A percentile compares a stretch with the other conserved stretches of the same genome.
phyloP scores from a whole-genome alignment of 2,797 vertebrate species.

The Danio tinwini region DNA sequence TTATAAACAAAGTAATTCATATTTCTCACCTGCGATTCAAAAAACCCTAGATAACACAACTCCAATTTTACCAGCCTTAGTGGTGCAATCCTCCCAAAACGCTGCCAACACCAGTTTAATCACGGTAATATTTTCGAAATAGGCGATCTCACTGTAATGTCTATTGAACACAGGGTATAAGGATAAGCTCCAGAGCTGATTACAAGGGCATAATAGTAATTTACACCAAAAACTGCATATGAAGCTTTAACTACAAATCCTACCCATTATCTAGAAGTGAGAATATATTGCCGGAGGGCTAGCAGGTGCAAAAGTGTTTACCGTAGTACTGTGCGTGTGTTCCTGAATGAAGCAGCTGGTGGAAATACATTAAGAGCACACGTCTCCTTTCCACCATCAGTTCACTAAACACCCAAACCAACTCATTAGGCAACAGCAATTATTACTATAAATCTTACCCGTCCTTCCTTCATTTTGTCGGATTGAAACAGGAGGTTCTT shows the following conservation, averaged over 20 bases:
- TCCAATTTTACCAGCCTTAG: background rate
- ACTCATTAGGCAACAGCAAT: background rate
- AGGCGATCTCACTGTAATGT: background rate
- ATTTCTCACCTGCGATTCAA: background rate
- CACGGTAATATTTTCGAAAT: background rate
- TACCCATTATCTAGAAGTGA: background rate
- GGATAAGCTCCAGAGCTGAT: background rate
- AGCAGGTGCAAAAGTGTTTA: slow-evolving; percentile 14
- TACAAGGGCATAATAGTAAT: background rate
- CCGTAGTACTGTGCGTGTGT: slow-evolving; percentile 1
- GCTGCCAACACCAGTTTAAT: background rate
- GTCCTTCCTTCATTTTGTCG: slow-evolving; percentile 13
- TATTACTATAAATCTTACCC: slow-evolving; percentile 6
- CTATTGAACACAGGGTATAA: background rate
- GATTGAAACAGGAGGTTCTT: slow-evolving; percentile 24
- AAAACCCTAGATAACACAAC: background rate
- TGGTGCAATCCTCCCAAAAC: background rate
- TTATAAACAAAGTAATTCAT: background rate
- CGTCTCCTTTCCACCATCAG: background rate
- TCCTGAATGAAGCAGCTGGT: slow-evolving; percentile 22
- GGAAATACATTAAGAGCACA: slow-evolving; percentile 17
- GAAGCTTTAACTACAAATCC: background rate
- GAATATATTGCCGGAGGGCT: slow-evolving; percentile 14
- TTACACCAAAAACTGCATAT: background rate
- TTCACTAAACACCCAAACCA: background rate